Percentiles rank a stretch among this genome's conserved stretches.
Conservation (phyloP, 2,888 invertebrate species). For the Conomelus anceps region DNA sequence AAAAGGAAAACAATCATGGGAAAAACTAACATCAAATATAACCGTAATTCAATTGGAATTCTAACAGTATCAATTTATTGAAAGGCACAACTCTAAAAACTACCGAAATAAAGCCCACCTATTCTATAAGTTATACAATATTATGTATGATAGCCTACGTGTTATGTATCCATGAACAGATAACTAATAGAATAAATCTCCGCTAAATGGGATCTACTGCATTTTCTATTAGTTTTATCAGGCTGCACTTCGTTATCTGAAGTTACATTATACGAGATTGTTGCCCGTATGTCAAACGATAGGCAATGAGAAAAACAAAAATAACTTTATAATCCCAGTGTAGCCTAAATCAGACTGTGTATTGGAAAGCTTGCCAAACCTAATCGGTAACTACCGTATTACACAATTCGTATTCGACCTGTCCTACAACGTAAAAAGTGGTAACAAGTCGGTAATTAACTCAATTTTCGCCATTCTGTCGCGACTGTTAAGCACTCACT, state of each 20-base stretch:
- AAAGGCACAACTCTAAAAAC: no score
- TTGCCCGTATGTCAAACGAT: background rate
- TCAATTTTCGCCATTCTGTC: background rate
- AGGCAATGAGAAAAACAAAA: background rate
- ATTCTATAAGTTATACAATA: no score
- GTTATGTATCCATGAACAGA: no score
- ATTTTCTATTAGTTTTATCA: no score
- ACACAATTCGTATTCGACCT: background rate
- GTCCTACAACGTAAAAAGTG: background rate
- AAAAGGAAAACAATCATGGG: no score
- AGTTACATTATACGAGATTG: background rate
- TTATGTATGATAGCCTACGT: no score
- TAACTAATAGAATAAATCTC: no score
- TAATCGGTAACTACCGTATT: background rate
- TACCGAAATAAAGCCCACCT: no score
- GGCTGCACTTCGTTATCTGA: background rate
- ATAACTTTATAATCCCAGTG: background rate
- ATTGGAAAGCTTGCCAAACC: background rate
- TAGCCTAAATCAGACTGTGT: background rate
- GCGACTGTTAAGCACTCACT: background rate
- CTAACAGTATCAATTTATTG: no score
- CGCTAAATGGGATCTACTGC: no score
- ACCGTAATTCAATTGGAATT: no score
- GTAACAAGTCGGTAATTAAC: background rate
- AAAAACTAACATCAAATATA: no score